These are phyloP conservation scores for Frieseomelitta varia DNA, from an alignment of 1,140 invertebrate species.

Conservation along the genomic window DNA sequence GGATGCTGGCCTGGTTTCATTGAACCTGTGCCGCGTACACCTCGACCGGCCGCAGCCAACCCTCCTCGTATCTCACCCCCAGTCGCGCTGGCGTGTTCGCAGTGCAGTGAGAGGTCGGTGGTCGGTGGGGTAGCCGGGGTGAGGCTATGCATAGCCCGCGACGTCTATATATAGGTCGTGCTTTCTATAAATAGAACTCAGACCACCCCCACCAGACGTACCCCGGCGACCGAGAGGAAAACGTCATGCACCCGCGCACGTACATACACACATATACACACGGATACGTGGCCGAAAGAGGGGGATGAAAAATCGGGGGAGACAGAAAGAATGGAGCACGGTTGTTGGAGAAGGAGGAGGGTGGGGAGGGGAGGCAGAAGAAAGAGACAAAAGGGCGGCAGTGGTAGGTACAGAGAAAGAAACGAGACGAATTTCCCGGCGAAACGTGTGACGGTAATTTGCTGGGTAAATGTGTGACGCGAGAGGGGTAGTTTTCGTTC, in stretches of 20 bases:
- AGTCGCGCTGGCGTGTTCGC: slow-evolving; percentile 45
- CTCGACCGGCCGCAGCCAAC: slow-evolving; percentile 39
- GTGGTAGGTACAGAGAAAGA: background rate
- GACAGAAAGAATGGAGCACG: background rate
- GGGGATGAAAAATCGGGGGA: background rate
- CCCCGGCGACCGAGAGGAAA: slow-evolving; percentile 2
- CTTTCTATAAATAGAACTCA: slow-evolving; percentile 80
- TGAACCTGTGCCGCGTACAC: slow-evolving; percentile 74
- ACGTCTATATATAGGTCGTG: slow-evolving; percentile 78
- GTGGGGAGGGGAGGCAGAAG: background rate
- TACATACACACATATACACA: background rate
- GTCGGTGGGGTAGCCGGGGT: slow-evolving; percentile 43
- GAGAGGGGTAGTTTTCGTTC: too few species aligned
- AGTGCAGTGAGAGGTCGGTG: slow-evolving; percentile 48
- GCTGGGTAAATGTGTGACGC: background rate
- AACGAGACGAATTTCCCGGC: slow-evolving; percentile 20
- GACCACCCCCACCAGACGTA: slow-evolving; percentile 37
- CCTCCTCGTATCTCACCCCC: slow-evolving; percentile 21
- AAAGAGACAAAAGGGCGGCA: background rate
- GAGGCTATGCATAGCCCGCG: slow-evolving; percentile 77
- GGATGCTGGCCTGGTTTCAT: slow-evolving; percentile 78
- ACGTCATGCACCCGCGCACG: background rate
- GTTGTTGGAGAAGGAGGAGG: background rate
- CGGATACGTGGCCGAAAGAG: background rate
- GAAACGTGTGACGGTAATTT: slow-evolving; percentile 20